These are phyloP conservation scores for Mechanitis messenoides DNA, from an alignment of 2,888 invertebrate genomes.

Conservation along the genomic window DNA sequence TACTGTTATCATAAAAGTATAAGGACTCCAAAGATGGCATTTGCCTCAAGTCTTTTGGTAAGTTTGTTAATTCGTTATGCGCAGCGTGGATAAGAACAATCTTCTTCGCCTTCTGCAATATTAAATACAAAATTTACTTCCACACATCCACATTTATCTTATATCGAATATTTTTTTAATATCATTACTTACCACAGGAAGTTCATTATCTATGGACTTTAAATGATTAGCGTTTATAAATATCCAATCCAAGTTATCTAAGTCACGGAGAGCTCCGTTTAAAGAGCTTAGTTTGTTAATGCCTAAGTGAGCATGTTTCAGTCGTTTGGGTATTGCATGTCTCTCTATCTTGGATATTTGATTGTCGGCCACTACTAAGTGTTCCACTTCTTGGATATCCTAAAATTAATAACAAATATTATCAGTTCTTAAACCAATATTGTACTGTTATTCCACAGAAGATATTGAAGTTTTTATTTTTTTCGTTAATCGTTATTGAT, in stretches of 20 bases:
- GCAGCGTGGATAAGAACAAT: slow-evolving; percentile 84
- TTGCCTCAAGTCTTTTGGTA: slow-evolving; percentile 83
- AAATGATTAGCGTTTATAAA: slow-evolving; percentile 87
- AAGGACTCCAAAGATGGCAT: slow-evolving; percentile 82
- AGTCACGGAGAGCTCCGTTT: slow-evolving; percentile 85
- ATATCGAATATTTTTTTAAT: neutral
- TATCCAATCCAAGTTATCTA: slow-evolving; percentile 85
- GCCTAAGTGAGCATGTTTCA: slow-evolving; percentile 84
- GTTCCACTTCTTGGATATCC: slow-evolving; percentile 78
- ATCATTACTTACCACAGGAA: slow-evolving; percentile 77
- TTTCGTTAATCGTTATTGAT: too few species aligned
- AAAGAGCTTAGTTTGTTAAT: slow-evolving; percentile 83
- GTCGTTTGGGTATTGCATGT: slow-evolving; percentile 81
- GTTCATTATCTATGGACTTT: slow-evolving; percentile 83
- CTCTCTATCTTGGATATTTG: slow-evolving; percentile 83
- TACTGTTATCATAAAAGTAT: slow-evolving; percentile 83
- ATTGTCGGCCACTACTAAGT: slow-evolving; percentile 85
- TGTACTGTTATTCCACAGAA: too few species aligned
- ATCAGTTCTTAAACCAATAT: slow-evolving; percentile 14
- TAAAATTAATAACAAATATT: slow-evolving; percentile 30
- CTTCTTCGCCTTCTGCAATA: slow-evolving; percentile 75
- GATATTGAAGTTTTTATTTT: too few species aligned
- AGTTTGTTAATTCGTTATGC: slow-evolving; percentile 81
- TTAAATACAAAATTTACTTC: slow-evolving; percentile 9
- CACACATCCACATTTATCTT: neutral